Evolutionary conservation across 2,888 invertebrate genomes (phyloP).

Genomic region (Automeris io): DNA sequence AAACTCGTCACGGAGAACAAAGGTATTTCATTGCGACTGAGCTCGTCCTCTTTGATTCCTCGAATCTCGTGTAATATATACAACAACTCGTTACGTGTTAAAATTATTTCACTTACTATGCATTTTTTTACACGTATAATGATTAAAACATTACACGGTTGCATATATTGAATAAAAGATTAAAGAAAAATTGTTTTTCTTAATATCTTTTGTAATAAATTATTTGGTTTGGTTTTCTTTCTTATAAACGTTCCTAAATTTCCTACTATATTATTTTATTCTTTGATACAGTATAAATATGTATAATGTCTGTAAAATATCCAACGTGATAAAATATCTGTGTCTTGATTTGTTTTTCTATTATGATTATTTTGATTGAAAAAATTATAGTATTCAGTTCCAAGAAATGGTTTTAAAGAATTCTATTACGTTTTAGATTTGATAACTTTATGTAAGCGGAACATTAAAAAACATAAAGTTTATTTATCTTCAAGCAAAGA

Average conservation of each 20-base stretch:
- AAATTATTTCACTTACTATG: background rate
- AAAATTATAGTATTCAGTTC: background rate
- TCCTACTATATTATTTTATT: too few species aligned
- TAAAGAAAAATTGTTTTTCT: too few species aligned
- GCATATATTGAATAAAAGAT: too few species aligned
- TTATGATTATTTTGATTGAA: background rate
- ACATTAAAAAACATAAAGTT: constrained; percentile 35
- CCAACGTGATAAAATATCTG: too few species aligned
- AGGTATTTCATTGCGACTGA: constrained; percentile 34
- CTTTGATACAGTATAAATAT: too few species aligned
- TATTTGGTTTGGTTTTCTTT: too few species aligned
- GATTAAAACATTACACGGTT: too few species aligned
- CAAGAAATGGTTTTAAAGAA: background rate
- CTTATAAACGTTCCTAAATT: too few species aligned
- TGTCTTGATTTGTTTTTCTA: too few species aligned
- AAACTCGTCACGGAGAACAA: constrained; percentile 48
- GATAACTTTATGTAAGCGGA: constrained; percentile 12
- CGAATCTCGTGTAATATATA: constrained; percentile 9
- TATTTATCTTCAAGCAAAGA: constrained; percentile 41
- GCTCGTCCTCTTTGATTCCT: constrained; percentile 27
- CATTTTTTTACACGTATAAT: constrained; percentile 1
- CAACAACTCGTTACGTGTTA: background rate
- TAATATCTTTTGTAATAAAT: too few species aligned
- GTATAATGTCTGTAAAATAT: too few species aligned
- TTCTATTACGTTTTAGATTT: too few species aligned